These are phyloP conservation scores for Gallirallus australis DNA, from an alignment of 2,797 vertebrate genomes.

Conservation along the genomic window DNA sequence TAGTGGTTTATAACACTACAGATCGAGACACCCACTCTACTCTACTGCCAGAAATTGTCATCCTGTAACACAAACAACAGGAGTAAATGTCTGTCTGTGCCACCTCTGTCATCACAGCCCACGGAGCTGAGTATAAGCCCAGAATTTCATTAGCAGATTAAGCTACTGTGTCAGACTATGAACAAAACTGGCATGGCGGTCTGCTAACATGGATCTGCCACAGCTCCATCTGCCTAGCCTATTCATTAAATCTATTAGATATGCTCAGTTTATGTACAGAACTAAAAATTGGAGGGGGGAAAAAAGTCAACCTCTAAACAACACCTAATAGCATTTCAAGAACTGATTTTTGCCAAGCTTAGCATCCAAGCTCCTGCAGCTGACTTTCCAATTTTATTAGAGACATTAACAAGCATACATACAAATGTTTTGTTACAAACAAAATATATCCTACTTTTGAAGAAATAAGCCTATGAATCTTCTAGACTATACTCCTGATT, in stretches of 20 bases:
- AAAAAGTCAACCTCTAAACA: background rate
- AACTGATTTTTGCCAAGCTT: background rate
- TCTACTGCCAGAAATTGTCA: background rate
- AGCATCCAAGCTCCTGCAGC: background rate
- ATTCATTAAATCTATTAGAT: background rate
- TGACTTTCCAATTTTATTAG: background rate
- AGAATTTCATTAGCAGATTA: background rate
- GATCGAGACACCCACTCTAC: background rate
- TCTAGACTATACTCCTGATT: background rate
- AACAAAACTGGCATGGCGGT: background rate
- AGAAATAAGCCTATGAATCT: background rate
- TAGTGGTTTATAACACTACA: background rate
- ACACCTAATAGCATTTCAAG: background rate
- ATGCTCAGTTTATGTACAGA: background rate
- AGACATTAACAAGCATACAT: background rate
- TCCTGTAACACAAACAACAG: background rate
- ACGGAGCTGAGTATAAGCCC: background rate
- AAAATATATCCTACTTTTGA: background rate
- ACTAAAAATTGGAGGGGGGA: rapidly evolving
- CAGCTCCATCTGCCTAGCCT: background rate
- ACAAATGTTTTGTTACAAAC: background rate
- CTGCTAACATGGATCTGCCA: background rate
- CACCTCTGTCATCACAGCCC: background rate
- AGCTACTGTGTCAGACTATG: background rate
- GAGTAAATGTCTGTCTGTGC: background rate